Percentiles rank a stretch among this genome's conserved stretches.
Evolutionary conservation across 2,113 vertebrate species (phyloP).

Genomic region (Fregetta grallaria): DNA sequence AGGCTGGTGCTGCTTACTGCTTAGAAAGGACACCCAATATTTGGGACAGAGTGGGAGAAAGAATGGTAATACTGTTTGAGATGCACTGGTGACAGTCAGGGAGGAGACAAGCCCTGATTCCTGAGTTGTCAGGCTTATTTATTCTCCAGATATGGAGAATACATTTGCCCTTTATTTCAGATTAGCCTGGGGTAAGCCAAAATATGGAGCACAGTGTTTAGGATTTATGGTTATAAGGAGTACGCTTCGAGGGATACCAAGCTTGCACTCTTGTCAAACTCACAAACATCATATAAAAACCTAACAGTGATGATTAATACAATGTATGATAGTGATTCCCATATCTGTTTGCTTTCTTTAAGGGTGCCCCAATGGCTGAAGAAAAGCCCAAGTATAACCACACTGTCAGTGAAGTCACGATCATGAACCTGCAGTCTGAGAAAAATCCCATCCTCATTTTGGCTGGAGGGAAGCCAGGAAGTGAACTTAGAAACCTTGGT

Average conservation of each 20-base stretch:
- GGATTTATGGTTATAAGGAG: not conserved
- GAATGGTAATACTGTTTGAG: not conserved
- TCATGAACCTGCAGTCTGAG: constrained; percentile 62
- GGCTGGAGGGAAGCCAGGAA: not conserved
- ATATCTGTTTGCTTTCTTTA: not conserved
- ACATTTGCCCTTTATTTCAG: not conserved
- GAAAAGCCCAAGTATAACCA: constrained; percentile 68
- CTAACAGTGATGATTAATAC: not conserved
- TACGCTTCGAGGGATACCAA: not conserved
- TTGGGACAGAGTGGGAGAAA: not conserved
- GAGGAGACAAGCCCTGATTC: not conserved
- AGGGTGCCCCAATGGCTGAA: constrained; percentile 13
- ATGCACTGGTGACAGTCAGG: not conserved
- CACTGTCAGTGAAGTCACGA: constrained; percentile 63
- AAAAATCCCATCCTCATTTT: constrained; percentile 23
- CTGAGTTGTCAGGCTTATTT: not conserved
- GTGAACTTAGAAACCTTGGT: not conserved
- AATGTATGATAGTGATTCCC: not conserved
- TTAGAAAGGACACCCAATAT: not conserved
- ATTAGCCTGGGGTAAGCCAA: not conserved
- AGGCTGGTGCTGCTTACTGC: not conserved
- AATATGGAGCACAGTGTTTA: not conserved
- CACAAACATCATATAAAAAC: not conserved
- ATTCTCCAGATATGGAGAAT: not conserved
- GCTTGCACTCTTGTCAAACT: not conserved